Base-by-base conservation (phyloP, 2,797 vertebrate genomes). In the Hemibagrus guttatus region DNA sequence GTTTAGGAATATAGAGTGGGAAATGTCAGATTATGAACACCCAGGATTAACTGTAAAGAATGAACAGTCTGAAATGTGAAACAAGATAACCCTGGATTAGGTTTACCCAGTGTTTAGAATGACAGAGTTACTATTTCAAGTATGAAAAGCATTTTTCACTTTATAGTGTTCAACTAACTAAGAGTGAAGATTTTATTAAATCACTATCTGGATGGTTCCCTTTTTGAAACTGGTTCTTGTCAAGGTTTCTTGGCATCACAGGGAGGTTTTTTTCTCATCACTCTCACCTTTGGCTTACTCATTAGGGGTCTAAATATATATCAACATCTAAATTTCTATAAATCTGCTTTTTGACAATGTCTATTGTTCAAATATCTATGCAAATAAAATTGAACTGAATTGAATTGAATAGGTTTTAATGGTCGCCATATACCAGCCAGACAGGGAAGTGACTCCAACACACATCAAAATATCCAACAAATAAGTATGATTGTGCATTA, bases 401-500 rank as follows among this genome's bases (percentile, higher is more conserved):
- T 56, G 4, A 42, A 61, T 1, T 13, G 26, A 75, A 79, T 76
- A 26, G 6, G 31, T 59, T 63, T 49, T 76, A 63, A 54, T 72
- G 28, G 63, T 74, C 35, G 89, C 92, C 91, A 88, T 58, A 4
- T 8, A 39, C 31, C 26, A 79, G 56, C 12, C 56, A 59, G 21
- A 31, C 28, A 58, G 83, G 42, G 88, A 86, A 81, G 46, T 63
- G 84, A 84, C 26, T 42, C 82, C 28, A 83, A 39, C 84, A 49
- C 31, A 59, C 26, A 87, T 81, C 46, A 83, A 88, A 87, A 85
- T 21, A 78, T 64, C 76, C 42, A 83, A n/a, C 83, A 86, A 90
- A 90, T 87, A 88, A 91, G 76, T 86, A 87, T 91, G 85, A 87
- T 87, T 84, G 86, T 52, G 87, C 88, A 89, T 90, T 52, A 92